These are phyloP conservation scores for Nylanderia fulva DNA, from an alignment of 1,140 invertebrate species.

Conservation along the genomic window DNA sequence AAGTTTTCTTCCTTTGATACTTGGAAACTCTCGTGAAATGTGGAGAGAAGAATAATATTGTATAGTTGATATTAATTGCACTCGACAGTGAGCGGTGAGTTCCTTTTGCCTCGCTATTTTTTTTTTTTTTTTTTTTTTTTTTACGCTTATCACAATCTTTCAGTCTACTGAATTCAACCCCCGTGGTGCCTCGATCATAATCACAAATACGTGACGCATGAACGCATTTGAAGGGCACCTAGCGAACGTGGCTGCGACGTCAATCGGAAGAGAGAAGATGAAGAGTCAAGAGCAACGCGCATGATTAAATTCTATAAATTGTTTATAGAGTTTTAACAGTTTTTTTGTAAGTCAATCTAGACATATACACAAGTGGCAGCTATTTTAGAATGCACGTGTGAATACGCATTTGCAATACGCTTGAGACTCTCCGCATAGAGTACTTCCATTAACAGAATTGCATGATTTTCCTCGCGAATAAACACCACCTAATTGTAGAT, in stretches of 20 bases:
- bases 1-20: background rate
- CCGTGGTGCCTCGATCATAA: constrained; percentile 9
- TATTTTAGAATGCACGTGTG: background rate
- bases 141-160: constrained; percentile 26
- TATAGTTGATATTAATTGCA: constrained; percentile 15
- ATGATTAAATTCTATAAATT: constrained; percentile 5
- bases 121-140: background rate
- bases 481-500: background rate
- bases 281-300: background rate
- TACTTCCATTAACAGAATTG: background rate
- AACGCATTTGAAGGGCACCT: constrained; percentile 4
- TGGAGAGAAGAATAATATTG: background rate
- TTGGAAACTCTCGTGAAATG: background rate
- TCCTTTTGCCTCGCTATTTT: background rate
- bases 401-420: background rate
- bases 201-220: constrained; percentile 16
- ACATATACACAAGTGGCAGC: background rate
- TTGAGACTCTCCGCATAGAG: background rate
- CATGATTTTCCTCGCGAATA: no score
- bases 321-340: background rate
- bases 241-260: background rate
- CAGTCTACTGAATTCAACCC: background rate
- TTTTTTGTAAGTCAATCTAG: background rate
- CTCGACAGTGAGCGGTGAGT: background rate
- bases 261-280: background rate